Evolutionary conservation across 1,140 invertebrate species (phyloP).

Genomic region (Hydropsyche tenuis): DNA sequence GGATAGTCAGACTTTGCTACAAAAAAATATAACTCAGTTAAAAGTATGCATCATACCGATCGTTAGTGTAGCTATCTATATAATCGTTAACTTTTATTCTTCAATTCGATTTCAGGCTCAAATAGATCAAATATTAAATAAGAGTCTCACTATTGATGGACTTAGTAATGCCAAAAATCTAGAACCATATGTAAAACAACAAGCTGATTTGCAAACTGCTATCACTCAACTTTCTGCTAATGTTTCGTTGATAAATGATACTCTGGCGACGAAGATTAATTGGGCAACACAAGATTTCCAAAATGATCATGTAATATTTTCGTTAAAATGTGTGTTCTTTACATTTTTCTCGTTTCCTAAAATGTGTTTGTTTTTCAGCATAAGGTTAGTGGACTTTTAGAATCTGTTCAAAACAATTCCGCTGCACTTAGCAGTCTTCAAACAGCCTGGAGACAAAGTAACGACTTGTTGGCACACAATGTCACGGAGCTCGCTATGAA

Average conservation of each 20-base stretch:
- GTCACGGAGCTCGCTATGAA: constrained; percentile 40
- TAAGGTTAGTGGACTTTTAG: constrained; percentile 43
- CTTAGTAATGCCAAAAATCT: constrained; percentile 54
- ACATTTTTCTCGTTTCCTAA: neutral
- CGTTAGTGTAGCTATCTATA: constrained; percentile 23
- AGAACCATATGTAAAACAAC: constrained; percentile 54
- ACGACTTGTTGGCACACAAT: constrained; percentile 38
- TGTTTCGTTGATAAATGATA: constrained; percentile 58
- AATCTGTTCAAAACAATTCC: constrained; percentile 49
- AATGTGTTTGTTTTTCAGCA: constrained; percentile 40
- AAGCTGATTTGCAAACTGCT: constrained; percentile 55
- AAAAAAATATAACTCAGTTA: constrained; percentile 58
- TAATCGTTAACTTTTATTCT: constrained; percentile 10
- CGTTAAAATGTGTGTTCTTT: neutral
- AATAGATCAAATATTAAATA: constrained; percentile 42
- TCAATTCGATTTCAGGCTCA: constrained; percentile 39
- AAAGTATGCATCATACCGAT: constrained; percentile 55
- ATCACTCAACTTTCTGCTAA: constrained; percentile 56
- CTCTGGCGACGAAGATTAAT: constrained; percentile 57
- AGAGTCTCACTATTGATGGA: constrained; percentile 47
- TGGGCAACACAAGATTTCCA: constrained; percentile 59
- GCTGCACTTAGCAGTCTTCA: constrained; percentile 47
- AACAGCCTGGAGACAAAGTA: constrained; percentile 46
- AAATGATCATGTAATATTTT: constrained; percentile 58
- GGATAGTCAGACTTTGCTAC: constrained; percentile 54